Conservation (phyloP, 2,888 invertebrate genomes). For the Andrena bicolor region DNA sequence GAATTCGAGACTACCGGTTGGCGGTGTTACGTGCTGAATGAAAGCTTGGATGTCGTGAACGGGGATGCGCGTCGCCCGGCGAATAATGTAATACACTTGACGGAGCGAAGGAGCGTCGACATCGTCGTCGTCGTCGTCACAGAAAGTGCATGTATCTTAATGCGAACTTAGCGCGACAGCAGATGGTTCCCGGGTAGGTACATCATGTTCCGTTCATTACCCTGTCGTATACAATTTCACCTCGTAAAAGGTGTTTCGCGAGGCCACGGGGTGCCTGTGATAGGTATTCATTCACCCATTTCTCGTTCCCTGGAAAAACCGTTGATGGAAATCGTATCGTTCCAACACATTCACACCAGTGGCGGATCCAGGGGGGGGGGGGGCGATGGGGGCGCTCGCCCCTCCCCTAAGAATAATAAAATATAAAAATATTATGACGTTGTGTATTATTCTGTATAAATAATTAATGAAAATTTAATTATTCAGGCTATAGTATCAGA, state of each 20-base stretch:
- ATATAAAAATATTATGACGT: no score
- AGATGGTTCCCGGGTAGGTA: neutral
- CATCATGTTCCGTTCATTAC: conserved; percentile 34
- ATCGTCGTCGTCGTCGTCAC: neutral
- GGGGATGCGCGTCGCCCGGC: conserved; percentile 44
- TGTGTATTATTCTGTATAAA: no score
- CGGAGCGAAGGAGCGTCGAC: neutral
- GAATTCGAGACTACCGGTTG: conserved; percentile 39
- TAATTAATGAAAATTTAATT: no score
- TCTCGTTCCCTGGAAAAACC: conserved; percentile 2
- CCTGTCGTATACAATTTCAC: conserved; percentile 24
- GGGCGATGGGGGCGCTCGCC: no score
- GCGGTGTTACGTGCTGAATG: conserved; percentile 48
- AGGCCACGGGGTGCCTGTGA: conserved; percentile 6
- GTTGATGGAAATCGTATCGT: no score
- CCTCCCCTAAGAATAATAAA: no score
- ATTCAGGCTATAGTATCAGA: no score
- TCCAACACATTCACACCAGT: no score
- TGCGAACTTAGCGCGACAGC: conserved; percentile 23
- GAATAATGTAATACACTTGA: conserved; percentile 40
- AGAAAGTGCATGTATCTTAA: conserved; percentile 51
- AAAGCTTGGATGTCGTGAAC: conserved; percentile 43
- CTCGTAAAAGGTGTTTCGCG: conserved; percentile 1
- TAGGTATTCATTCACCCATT: conserved; percentile 31
- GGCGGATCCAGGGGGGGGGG: no score